Conservation (phyloP, 2,888 invertebrate genomes). For the Drosophila putrida region DNA sequence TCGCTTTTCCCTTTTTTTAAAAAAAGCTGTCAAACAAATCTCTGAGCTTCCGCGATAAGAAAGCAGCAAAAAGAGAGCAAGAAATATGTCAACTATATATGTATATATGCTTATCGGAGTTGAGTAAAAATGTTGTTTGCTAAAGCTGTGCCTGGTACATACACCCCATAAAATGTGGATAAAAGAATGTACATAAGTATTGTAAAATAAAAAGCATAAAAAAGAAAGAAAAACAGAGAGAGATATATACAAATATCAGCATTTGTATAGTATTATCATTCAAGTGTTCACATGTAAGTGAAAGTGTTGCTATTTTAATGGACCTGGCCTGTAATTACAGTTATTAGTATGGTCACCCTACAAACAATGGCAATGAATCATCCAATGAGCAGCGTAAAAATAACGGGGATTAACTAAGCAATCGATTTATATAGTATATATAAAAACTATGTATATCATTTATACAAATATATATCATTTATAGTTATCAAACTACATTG, state of each 20-base stretch:
- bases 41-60: neutral
- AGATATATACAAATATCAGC: neutral
- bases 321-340: constrained; percentile 1
- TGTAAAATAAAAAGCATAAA: constrained; percentile 1
- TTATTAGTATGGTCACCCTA: neutral
- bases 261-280: constrained; percentile 4
- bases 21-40: neutral
- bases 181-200: constrained; percentile 1
- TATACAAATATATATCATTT: neutral
- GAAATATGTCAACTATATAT: constrained; percentile 1
- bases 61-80: constrained; percentile 11
- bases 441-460: neutral
- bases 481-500: constrained; percentile 11
- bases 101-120: constrained; percentile 40
- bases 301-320: constrained; percentile 7
- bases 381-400: neutral
- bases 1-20: neutral
- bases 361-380: constrained; percentile 2
- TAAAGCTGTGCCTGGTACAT: constrained; percentile 47
- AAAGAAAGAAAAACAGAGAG: neutral
- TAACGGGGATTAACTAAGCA: neutral
- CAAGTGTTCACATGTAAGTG: neutral
- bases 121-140: constrained; percentile 4
- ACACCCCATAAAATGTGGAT: constrained; percentile 49
- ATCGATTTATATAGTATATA: neutral